Base-by-base conservation (phyloP, 2,113 vertebrate species). In the rat (Rattus norvegicus) region DNA sequence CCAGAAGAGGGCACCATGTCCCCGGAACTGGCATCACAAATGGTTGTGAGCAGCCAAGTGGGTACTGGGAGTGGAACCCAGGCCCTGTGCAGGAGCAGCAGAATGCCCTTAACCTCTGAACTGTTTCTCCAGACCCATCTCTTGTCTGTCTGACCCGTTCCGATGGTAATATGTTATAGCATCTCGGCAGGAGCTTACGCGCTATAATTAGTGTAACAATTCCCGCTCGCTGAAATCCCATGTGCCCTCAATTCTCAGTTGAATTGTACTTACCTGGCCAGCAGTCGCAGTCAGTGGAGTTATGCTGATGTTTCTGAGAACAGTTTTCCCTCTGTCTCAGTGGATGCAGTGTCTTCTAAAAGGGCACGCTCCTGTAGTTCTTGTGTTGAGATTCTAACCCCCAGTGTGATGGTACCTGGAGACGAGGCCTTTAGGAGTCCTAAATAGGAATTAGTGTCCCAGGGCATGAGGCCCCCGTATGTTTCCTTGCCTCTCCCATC, bases 241-340 rank as follows among this genome's bases (percentile, higher is more conserved):
- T 52, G 7, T 54, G 0, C 12, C 28, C 6, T 33, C 19, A 7
- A 0, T 20, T 7, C 19, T 86, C 43, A 22, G 2, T 0, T 26
- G 61, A 87, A 63, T 61, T 56, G 0, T 3, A 0, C 9, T 20
- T 61, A 0, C 1, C 81, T 13, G 14, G 12, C 10, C 20, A 9
- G 84, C 39, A 17, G 0, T 12, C 54, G 72, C 70, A 59, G 72
- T 61, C 65, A 6, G 8, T 13, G 24, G 73, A 76, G 7, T 39
- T 73, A 19, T 20, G 20, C 12, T n/a, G 20, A 0, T 84, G 88
- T 73, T 67, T 33, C 70, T 80, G 56, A 89, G 36, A 59, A 56
- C 30, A 72, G 19, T 43, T 17, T 26, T n/a, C 52, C 47, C 49
- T 30, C 14, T 72, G 0, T 81, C 52, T 67, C 52, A 86, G 43